Percentiles rank a stretch among this genome's conserved stretches.
These are phyloP conservation scores for Conger conger DNA, from an alignment of 2,113 vertebrate genomes.

Conservation along the genomic window DNA sequence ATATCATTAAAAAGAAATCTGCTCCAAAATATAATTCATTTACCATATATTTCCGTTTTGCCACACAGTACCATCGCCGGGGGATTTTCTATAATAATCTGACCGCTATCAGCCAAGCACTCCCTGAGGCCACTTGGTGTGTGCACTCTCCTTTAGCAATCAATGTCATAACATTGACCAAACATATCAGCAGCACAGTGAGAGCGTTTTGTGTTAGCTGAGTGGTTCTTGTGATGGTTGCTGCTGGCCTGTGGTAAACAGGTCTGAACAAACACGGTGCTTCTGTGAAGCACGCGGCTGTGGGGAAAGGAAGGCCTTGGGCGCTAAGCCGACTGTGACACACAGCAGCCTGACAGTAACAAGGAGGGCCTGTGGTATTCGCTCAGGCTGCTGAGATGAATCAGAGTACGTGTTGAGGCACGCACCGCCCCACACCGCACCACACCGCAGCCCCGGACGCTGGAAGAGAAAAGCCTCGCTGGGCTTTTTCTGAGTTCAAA, in stretches of 20 bases:
- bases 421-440: not conserved
- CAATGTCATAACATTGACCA: too few species aligned
- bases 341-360: not conserved
- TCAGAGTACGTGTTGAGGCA: conserved; percentile 4
- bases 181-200: too few species aligned
- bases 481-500: not conserved
- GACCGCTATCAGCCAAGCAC: too few species aligned
- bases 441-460: not conserved
- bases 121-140: too few species aligned
- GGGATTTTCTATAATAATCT: too few species aligned
- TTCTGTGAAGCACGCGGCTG: not conserved
- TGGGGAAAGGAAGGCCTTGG: not conserved
- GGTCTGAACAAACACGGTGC: not conserved
- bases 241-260: not conserved
- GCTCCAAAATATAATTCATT: too few species aligned
- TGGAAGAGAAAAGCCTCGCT: not conserved
- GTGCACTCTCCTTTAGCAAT: too few species aligned
- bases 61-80: too few species aligned
- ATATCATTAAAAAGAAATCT: too few species aligned
- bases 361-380: not conserved
- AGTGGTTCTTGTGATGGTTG: too few species aligned
- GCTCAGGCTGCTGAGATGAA: not conserved
- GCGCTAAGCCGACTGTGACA: not conserved
- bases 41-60: too few species aligned
- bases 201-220: too few species aligned